Evolutionary conservation across 1,140 invertebrate species (phyloP), one percentile per base, ranked within the genome.

Genomic region (Trichonephila clavata): DNA sequence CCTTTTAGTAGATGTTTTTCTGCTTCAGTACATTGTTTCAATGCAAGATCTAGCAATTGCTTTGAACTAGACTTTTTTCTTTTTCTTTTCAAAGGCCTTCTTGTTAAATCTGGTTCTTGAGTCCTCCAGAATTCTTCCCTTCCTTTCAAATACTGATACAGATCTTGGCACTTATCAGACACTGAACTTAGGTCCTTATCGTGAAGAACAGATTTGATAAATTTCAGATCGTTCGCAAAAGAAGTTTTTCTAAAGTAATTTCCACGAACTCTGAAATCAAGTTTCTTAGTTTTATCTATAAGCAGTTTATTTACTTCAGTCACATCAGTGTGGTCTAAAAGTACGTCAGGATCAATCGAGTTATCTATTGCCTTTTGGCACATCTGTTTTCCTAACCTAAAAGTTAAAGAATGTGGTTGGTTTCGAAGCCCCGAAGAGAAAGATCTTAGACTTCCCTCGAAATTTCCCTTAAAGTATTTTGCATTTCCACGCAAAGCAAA

Each of bases 281-380:
- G 16, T 5, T 24, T 50, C 27, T 16, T 14, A 7, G 8, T 14
- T 24, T 83, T 39, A 57, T 63, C 59, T 24, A 71, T 20, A 6
- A 63, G 59, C 59, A 90, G 39, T 4, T 71, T 77, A 13, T 71
- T 24, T 24, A 90, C n/a, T 57, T 63, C 50, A 27, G 27, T 68
- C 21, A 63, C 32, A 63, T 90, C 89, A 32, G 32, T n/a, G 5
- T 63, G 16, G 13, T 63, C 57, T 8, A 90, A 57, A 63, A 27
- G 68, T 10, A 20, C 61, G 32, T 86, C 90, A 27, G 80, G 21
- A 50, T 50, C 4, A 3, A 86, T 24, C 27, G 77, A 43, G 39
- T 92, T 86, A 27, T 86, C 80, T 21, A 86, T 86, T 5, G 90
- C 90, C 20, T 59, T 92, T 27, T 60, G 13, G 18, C 81, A 68